Evolutionary conservation across 2,113 vertebrate genomes (phyloP), one percentile per base, ranked within the genome.

Genomic region (Mobula hypostoma): DNA sequence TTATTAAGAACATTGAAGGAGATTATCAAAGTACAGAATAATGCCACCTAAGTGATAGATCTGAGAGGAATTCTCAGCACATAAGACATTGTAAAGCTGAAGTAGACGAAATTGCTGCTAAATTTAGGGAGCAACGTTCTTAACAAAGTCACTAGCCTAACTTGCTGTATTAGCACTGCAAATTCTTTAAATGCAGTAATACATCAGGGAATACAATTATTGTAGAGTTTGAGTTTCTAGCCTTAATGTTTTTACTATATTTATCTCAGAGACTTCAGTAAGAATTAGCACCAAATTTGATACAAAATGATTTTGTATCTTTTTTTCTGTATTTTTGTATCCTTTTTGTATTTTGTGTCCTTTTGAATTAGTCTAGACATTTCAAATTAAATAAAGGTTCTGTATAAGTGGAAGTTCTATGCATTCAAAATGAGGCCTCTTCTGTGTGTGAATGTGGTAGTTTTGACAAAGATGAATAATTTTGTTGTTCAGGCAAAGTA

Each of bases 391-490:
- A 85, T 92, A 68, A 92, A 72, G 63, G 61, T 40, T 92, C 40
- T 5, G 0, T 36, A 32, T 19, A 72, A 70, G 7, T 72, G 66
- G 36, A 92, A 92, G 90, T 40, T 32, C 63, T 68, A 72, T 92
- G 90, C 68, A 72, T 93, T 74, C 32, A 24, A 93, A 93, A 70
- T 72, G 32, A 93, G 90, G 32, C 24, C 19, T 24, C 90, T 93
- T 70, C 63, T 74, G 90, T 70, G 19, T 74, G 72, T 56, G 68
- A 17, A 93, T 93, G 90, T 48, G 70, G 68, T 27, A 72, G 90
- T 74, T 48, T 93, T 70, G 90, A 93, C 90, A 74, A 93, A 93
- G 90, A 93, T 93, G 32, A 72, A 93, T 93, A 68, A 93, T 72
- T 40, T 93, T 93, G 90, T 93, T 74, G 90, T 74, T 93, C 32